A percentile compares a stretch with the other conserved stretches of the same genome.
Evolutionary conservation across 2,888 invertebrate species (phyloP).

Genomic region (Drosophila helvetica): DNA sequence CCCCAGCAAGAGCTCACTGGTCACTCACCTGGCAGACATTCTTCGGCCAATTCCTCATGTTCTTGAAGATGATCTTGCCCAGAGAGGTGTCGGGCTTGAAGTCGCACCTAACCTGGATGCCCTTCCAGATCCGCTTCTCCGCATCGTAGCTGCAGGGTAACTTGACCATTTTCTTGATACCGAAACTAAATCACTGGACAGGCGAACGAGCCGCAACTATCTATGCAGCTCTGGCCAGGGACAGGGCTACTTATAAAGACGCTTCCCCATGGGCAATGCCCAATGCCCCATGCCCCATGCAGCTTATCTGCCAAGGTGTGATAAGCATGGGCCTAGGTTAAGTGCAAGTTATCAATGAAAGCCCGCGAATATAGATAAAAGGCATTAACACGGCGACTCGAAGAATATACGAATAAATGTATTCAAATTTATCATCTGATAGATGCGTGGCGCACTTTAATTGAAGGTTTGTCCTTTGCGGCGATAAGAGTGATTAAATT

Average conservation of each 20-base stretch:
- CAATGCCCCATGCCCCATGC: not conserved
- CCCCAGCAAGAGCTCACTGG: no score
- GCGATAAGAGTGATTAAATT: conserved; percentile 33
- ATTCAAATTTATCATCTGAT: conserved; percentile 6
- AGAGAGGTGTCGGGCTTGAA: conserved; percentile 32
- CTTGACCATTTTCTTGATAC: conserved; percentile 33
- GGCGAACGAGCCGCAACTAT: conserved; percentile 28
- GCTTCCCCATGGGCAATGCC: not conserved
- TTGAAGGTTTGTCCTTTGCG: conserved; percentile 32
- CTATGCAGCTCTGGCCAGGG: conserved; percentile 14
- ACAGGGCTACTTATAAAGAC: conserved; percentile 42
- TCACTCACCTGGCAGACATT: conserved; percentile 34
- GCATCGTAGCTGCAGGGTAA: conserved; percentile 42
- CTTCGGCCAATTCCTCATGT: conserved; percentile 26
- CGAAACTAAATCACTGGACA: conserved; percentile 7
- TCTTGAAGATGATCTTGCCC: conserved; percentile 37
- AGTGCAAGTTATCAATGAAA: conserved; percentile 44
- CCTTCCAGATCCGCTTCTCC: conserved; percentile 37
- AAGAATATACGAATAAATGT: conserved; percentile 7
- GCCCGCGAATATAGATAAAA: conserved; percentile 20
- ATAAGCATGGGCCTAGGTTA: conserved; percentile 36
- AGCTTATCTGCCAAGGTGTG: conserved; percentile 21
- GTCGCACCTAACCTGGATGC: conserved; percentile 26
- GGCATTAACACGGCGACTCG: conserved; percentile 7
- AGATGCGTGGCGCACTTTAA: conserved; percentile 10